Conservation (phyloP, 1,140 invertebrate species). For the Drosophila paulistorum region DNA sequence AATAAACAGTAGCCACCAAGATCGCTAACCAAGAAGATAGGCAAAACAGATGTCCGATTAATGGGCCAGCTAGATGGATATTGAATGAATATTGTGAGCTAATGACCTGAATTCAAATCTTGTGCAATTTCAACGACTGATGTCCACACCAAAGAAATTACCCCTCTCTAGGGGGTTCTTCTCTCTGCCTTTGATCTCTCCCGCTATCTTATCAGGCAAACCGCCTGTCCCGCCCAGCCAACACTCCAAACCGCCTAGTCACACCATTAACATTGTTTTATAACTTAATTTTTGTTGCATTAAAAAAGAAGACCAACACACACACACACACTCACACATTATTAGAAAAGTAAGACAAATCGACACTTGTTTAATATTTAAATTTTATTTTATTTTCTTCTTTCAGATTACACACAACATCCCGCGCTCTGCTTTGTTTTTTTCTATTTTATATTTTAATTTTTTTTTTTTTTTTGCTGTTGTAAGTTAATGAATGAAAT, state of each 20-base stretch:
- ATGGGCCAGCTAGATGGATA: not conserved
- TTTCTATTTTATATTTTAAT: slow-evolving; percentile 25
- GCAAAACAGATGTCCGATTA: slow-evolving; percentile 30
- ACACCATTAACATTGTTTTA: slow-evolving; percentile 76
- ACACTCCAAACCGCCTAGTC: not conserved
- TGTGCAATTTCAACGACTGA: slow-evolving; percentile 7
- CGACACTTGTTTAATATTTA: slow-evolving; percentile 76
- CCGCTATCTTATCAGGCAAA: slow-evolving; percentile 67
- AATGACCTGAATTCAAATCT: slow-evolving; percentile 60
- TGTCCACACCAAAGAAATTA: not conserved
- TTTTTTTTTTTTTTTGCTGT: not conserved
- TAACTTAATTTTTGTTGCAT: slow-evolving; percentile 63
- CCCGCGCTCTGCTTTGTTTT: slow-evolving; percentile 18
- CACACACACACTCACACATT: no score
- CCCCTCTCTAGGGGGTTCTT: not conserved
- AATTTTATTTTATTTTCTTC: slow-evolving; percentile 31
- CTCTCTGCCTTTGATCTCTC: slow-evolving; percentile 37
- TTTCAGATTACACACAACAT: slow-evolving; percentile 4
- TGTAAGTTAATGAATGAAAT: slow-evolving; percentile 64
- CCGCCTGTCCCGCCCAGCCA: not conserved
- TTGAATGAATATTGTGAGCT: slow-evolving; percentile 30
- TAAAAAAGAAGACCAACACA: no score
- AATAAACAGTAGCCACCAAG: slow-evolving; percentile 33
- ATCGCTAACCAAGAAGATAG: slow-evolving; percentile 16
- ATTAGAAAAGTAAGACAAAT: slow-evolving; percentile 51